Evolutionary conservation across 2,797 vertebrate genomes (phyloP), one percentile per base, ranked within the genome.

Genomic region (Euthynnus affinis): DNA sequence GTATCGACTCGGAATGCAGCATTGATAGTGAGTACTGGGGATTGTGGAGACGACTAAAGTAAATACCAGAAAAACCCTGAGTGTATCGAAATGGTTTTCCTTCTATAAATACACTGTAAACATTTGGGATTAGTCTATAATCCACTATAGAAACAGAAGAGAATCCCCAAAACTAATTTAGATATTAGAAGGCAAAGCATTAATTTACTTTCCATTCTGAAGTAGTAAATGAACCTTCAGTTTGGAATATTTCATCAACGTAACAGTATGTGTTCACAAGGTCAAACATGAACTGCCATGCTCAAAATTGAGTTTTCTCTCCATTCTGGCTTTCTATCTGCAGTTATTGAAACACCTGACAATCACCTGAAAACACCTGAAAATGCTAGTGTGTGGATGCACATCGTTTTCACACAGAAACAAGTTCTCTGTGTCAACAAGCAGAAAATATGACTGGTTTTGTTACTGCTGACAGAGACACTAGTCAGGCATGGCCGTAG

Each of bases 391-490:
- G 3, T 4, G 0, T 67, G 40, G 63, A 75, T 25, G 7, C 2
- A 18, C 15, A 37, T 27, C 2, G 40, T 62, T 34, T 71, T 14
- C 0, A 15, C 7, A 49, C 29, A 20, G 34, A 51, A 57, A 40
- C 18, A 8, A 17, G 17, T 22, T 51, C 22, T 70, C 44, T 23
- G 34, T 57, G 63, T 82, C 80, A 70, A 75, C 61, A 69, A 65
- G 70, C 25, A 48, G 66, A 61, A 77, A 44, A 65, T 53, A 71
- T 69, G 69, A 71, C 68, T 60, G 55, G 20, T 65, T 64, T 61
- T 29, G 14, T n/a, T 9, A 5, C 51, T 80, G 66, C 44, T 61
- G 69, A 80, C 76, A 49, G 46, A 74, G 74, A 57, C 67, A 55
- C 57, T 40, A 58, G 49, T 82, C 79, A 58, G 63, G 42, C 46